Percentiles rank a stretch among this genome's conserved stretches.
Conservation (phyloP, 2,113 vertebrate species). For the Euleptes europaea region DNA sequence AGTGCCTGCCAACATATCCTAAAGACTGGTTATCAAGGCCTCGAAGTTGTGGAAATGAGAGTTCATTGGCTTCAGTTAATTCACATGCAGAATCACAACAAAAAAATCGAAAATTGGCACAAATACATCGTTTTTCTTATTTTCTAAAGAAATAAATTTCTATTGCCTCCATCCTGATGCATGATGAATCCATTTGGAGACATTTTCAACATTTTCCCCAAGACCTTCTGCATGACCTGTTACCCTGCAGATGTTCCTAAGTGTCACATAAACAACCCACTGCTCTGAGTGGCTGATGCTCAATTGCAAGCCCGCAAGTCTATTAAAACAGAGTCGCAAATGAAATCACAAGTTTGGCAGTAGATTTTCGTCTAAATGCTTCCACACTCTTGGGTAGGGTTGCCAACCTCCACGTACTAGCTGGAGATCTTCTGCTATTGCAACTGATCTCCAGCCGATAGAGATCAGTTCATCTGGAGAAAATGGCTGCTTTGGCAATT, state of each 20-base stretch:
- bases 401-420: too few relatives aligned
- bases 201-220: conserved; percentile 51
- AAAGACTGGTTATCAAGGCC: not conserved
- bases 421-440: too few relatives aligned
- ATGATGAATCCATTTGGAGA: conserved; percentile 46
- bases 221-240: conserved; percentile 50
- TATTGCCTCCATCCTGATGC: not conserved
- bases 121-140: conserved; percentile 42
- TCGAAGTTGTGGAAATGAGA: not conserved
- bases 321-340: conserved; percentile 58
- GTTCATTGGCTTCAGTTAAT: not conserved
- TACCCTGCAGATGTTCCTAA: conserved; percentile 58
- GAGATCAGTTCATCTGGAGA: too few relatives aligned
- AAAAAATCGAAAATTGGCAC: not conserved
- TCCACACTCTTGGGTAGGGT: too few relatives aligned
- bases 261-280: conserved; percentile 52
- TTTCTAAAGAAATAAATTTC: conserved; percentile 3
- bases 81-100: not conserved
- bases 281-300: conserved; percentile 58
- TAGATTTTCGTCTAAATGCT: not conserved
- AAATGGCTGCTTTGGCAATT: too few relatives aligned
- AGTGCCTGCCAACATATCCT: not conserved
- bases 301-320: conserved; percentile 38
- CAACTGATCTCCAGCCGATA: too few relatives aligned
- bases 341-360: conserved; percentile 38